A percentile compares a stretch with the other conserved stretches of the same genome.
These are phyloP conservation scores for Palythoa caribaeorum DNA, from an alignment of 92 coral and sea anemone genomes.

Conservation along the genomic window DNA sequence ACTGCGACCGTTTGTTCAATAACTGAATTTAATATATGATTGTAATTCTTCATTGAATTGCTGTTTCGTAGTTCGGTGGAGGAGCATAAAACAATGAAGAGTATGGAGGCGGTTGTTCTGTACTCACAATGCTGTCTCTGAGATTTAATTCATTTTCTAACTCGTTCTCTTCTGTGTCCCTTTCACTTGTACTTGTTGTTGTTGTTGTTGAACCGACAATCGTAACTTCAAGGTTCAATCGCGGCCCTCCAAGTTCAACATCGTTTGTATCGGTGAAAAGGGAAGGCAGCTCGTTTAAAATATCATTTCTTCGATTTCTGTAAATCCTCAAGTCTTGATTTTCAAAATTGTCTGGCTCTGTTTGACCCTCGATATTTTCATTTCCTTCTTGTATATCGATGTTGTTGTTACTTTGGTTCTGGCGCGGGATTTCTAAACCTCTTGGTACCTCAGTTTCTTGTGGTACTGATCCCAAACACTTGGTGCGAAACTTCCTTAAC, in stretches of 20 bases:
- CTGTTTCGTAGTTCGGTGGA: slow-evolving; percentile 30
- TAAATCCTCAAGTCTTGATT: slow-evolving; percentile 20
- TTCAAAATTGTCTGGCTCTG: slow-evolving; percentile 39
- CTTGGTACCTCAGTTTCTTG: slow-evolving; percentile 4
- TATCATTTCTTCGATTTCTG: slow-evolving; percentile 37
- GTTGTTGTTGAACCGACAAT: slow-evolving; percentile 1
- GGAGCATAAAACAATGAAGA: slow-evolving; percentile 27
- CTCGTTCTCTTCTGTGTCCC: not conserved
- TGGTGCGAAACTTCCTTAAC: slow-evolving; percentile 26
- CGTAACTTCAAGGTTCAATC: slow-evolving; percentile 1
- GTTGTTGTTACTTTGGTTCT: not conserved
- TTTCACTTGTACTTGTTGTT: not conserved
- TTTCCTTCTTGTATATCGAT: not conserved
- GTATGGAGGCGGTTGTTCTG: slow-evolving; percentile 22
- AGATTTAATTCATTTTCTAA: not conserved
- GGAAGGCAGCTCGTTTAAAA: slow-evolving; percentile 8
- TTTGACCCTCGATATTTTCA: not conserved
- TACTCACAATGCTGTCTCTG: not conserved
- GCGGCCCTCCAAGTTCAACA: not conserved
- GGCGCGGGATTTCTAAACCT: not conserved
- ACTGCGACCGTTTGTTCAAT: not conserved
- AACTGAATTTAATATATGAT: not conserved
- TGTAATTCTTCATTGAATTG: slow-evolving; percentile 1
- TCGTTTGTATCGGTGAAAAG: not conserved
- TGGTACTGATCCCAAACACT: not conserved